Evolutionary conservation across 2,888 invertebrate genomes (phyloP).

Genomic region (Rhyacophila evoluta): DNA sequence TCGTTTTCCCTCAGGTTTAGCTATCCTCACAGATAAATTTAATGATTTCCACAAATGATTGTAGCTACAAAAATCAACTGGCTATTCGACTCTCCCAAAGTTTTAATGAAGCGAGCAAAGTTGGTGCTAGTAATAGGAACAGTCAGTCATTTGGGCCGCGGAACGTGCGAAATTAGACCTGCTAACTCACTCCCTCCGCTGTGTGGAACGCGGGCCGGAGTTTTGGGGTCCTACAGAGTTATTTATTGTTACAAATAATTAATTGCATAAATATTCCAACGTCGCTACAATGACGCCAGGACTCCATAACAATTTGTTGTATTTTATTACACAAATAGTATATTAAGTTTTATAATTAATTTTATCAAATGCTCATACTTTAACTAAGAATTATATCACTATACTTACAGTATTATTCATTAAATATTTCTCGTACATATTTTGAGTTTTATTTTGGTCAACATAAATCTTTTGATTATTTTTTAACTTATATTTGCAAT

Average conservation of each 20-base stretch:
- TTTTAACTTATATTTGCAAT: no score
- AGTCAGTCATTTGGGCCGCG: not conserved
- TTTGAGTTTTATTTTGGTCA: no score
- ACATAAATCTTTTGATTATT: no score
- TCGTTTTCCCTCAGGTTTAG: no score
- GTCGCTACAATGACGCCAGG: not conserved
- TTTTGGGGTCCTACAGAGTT: not conserved
- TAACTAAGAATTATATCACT: no score
- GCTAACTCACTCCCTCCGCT: not conserved
- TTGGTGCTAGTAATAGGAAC: not conserved
- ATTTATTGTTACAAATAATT: not conserved
- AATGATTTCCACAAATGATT: no score
- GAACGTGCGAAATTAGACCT: conserved; percentile 1
- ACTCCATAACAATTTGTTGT: not conserved
- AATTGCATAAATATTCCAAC: not conserved
- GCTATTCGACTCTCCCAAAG: not conserved
- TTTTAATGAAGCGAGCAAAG: not conserved
- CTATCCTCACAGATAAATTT: no score
- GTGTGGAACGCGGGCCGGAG: not conserved
- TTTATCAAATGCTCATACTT: no score
- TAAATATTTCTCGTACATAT: no score
- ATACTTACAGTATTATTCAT: no score
- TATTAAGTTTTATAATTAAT: no score
- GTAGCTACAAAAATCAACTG: not conserved
- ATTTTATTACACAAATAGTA: no score